phyloP scores from a whole-genome alignment of 2,113 vertebrate genomes.

The Ameiurus melas region DNA sequence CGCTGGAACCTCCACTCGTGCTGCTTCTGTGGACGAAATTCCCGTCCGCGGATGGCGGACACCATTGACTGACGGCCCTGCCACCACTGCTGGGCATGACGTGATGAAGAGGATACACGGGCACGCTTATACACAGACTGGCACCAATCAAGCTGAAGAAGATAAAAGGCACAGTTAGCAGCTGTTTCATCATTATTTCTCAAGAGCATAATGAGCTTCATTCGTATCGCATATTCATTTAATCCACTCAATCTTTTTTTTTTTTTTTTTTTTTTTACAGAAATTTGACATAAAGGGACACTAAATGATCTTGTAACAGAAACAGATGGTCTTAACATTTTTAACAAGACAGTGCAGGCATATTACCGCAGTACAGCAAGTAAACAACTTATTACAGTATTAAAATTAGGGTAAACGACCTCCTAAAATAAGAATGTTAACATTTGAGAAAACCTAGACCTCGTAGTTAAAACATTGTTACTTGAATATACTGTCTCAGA shows the following conservation, averaged over 20 bases:
- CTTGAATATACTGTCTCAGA: no score
- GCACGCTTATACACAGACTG: constrained; percentile 68
- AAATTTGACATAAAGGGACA: neutral
- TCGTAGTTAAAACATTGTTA: neutral
- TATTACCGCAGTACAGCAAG: neutral
- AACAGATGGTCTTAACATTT: neutral
- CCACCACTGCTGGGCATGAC: constrained; percentile 74
- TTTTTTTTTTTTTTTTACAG: no score
- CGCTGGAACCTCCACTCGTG: constrained; percentile 82
- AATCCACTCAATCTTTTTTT: neutral
- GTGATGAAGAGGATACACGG: constrained; percentile 77
- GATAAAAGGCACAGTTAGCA: neutral
- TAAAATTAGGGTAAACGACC: neutral
- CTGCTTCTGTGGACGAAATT: constrained; percentile 86
- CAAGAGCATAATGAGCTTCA: neutral
- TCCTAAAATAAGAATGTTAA: neutral
- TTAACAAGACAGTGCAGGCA: neutral
- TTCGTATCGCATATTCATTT: neutral
- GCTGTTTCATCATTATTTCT: neutral
- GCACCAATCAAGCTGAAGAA: constrained; percentile 69
- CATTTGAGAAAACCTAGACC: neutral
- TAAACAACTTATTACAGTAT: neutral
- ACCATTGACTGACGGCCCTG: constrained; percentile 84
- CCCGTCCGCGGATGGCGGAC: constrained; percentile 87
- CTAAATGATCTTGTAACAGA: neutral